Base-by-base conservation (phyloP, 2,797 vertebrate species). In the Sparus aurata region DNA sequence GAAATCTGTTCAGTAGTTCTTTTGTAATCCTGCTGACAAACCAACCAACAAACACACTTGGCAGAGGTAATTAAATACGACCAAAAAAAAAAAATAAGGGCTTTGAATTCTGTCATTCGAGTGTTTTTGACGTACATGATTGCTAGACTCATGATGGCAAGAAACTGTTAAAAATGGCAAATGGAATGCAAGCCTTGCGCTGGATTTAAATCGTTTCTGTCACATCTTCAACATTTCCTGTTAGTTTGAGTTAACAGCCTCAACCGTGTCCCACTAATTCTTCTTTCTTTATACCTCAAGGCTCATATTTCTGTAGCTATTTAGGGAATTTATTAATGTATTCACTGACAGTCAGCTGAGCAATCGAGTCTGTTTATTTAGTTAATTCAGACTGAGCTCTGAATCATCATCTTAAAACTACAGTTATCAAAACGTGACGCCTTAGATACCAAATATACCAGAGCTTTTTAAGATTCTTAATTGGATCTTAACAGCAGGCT, bases 381-480 rank as follows among this genome's bases (percentile, higher is more conserved):
- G 30, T 52, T 55, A 12, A 57, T 53, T 46, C 12, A 20, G 18
- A 13, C 20, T 45, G 27, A 52, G 54, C 13, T 45, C 22, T 50
- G 60, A 79, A 50, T 74, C 46, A 55, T 57, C 58, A 17, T 17
- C 12, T 57, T 67, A 73, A 73, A 58, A 34, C 41, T 52, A 11
- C 11, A 12, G 5, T 71, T 43, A 72, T 54, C 45, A 62, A 73
- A 79, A 47, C 2, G 1, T 34, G 49, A 43, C 18, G 22, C 38
- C 67, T 72, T 64, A 69, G 82, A 79, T 52, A 64, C 60, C 53
- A 73, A 71, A 65, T 49, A 70, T 45, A 54, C 66, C 54, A 76
- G 12, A 75, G 67, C 80, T 71, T 50, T 16, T 69, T 49, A 71
- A 65, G 60, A 58, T 27, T 68, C 9, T 74, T 75, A 65, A 75